These are phyloP conservation scores for Thecophora atra DNA, from an alignment of 2,888 invertebrate species.

Conservation along the genomic window DNA sequence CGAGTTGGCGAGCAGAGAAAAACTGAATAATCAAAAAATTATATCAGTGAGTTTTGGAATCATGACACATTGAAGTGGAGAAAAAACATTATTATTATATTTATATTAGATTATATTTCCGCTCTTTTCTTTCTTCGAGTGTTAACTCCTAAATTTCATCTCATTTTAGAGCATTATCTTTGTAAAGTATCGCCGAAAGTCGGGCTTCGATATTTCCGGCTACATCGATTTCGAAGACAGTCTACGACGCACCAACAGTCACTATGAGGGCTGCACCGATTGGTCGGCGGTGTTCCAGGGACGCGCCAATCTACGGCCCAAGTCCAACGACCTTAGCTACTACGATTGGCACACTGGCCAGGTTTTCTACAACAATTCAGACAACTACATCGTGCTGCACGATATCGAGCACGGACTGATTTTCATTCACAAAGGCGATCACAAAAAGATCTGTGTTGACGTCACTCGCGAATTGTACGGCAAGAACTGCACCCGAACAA, in stretches of 20 bases:
- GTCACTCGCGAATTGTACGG: constrained; percentile 71
- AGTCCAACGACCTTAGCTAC: constrained; percentile 73
- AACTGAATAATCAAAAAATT: constrained; percentile 77
- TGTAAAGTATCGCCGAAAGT: constrained; percentile 73
- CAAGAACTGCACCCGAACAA: constrained; percentile 73
- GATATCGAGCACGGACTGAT: constrained; percentile 78
- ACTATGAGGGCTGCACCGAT: constrained; percentile 67
- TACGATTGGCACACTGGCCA: constrained; percentile 81
- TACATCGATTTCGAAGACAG: constrained; percentile 78
- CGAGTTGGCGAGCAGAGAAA: constrained; percentile 78
- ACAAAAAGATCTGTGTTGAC: constrained; percentile 79
- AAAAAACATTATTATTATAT: no score
- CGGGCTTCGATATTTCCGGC: constrained; percentile 83
- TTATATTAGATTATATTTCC: not conserved
- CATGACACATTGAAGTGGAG: not conserved
- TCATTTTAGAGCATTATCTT: constrained; percentile 79
- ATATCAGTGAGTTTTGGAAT: constrained; percentile 74
- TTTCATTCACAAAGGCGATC: constrained; percentile 83
- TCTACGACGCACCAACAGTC: constrained; percentile 49
- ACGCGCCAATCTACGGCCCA: constrained; percentile 73
- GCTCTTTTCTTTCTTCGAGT: not conserved
- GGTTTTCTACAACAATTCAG: constrained; percentile 76
- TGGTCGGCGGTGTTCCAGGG: constrained; percentile 80
- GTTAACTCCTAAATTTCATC: no score
- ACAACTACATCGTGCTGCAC: constrained; percentile 80